phyloP scores from a whole-genome alignment of 2,888 invertebrate species.

The Drosophila longiperda region DNA sequence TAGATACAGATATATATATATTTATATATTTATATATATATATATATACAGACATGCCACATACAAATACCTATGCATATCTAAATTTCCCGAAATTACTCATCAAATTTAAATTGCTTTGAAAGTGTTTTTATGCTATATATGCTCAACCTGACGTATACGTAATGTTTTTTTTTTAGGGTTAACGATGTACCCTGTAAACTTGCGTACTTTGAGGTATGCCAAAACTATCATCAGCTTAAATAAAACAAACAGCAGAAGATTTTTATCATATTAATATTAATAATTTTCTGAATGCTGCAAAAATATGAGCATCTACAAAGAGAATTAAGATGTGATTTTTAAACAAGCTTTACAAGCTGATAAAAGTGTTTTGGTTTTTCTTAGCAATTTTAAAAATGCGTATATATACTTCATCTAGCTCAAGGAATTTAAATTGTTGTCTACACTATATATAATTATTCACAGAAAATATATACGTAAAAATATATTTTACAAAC shows the following conservation, averaged over 20 bases:
- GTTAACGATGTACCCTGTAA: slow-evolving; percentile 9
- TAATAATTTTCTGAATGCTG: background rate
- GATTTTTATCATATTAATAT: background rate
- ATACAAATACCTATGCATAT: slow-evolving; percentile 3
- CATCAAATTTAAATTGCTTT: slow-evolving; percentile 66
- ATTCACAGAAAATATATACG: background rate
- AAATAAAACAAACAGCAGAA: background rate
- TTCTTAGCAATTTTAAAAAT: background rate
- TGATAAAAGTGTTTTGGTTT: background rate
- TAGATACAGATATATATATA: slow-evolving; percentile 7
- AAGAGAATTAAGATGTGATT: background rate
- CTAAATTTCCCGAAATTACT: slow-evolving; percentile 55
- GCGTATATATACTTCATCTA: background rate
- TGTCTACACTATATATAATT: background rate
- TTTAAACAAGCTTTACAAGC: background rate
- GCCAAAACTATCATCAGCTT: background rate
- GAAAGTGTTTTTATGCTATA: slow-evolving; percentile 61
- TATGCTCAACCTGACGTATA: slow-evolving; percentile 60
- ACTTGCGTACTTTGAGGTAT: background rate
- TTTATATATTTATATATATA: background rate
- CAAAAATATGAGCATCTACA: background rate
- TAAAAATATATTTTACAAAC: background rate
- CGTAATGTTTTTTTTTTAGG: slow-evolving; percentile 24
- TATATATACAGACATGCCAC: background rate
- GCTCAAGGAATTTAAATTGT: slow-evolving; percentile 2